Conservation (phyloP, 2,888 invertebrate species). For the Caenorhabditis macrosperma region DNA sequence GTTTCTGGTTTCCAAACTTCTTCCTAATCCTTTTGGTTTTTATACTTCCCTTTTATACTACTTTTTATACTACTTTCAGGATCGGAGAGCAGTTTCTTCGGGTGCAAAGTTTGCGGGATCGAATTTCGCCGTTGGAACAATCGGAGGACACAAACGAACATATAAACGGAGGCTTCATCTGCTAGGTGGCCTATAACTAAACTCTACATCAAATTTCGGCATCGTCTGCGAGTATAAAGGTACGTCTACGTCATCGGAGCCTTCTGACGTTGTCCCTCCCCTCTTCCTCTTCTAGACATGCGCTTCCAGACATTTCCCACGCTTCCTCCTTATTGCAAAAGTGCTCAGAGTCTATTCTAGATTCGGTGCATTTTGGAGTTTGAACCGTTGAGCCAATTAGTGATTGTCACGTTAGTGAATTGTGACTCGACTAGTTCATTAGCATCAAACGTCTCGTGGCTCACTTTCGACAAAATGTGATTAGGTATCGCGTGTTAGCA, state of each 20-base stretch:
- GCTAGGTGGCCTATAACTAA: not conserved
- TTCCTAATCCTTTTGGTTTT: not conserved
- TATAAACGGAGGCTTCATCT: not conserved
- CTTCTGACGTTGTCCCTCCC: not conserved
- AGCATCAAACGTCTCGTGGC: not conserved
- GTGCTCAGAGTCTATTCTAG: no score
- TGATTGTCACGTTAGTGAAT: not conserved
- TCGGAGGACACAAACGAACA: not conserved
- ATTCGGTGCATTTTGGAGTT: no score
- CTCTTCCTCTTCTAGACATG: no score
- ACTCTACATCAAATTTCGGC: not conserved
- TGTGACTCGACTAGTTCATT: not conserved
- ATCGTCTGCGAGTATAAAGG: slow-evolving; percentile 7
- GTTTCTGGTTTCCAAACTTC: slow-evolving; percentile 8
- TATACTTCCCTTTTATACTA: not conserved
- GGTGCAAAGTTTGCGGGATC: slow-evolving; percentile 5
- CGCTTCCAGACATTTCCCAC: no score
- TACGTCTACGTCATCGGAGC: not conserved
- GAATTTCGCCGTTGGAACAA: not conserved
- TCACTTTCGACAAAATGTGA: not conserved
- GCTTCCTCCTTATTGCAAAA: no score
- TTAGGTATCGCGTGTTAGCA: no score
- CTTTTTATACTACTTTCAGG: not conserved
- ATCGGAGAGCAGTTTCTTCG: not conserved
- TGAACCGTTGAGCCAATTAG: not conserved